Percentiles rank a stretch among this genome's conserved stretches.
Evolutionary conservation across 2,888 invertebrate species (phyloP).

Genomic region (Criorhina ranunculi): DNA sequence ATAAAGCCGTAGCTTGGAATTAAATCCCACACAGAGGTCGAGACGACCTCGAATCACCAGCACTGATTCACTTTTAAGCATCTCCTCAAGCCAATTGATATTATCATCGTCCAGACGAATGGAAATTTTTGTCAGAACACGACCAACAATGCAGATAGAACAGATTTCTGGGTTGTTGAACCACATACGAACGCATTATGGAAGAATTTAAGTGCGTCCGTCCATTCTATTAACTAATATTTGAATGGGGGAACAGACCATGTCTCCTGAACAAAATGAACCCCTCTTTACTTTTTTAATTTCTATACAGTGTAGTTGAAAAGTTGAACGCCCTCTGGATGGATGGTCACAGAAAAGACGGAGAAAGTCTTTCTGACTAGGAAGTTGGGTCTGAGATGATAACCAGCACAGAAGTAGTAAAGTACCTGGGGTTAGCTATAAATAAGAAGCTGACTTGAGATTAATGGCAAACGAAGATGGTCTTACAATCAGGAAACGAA

Average conservation of each 20-base stretch:
- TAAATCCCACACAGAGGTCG: slow-evolving; percentile 9
- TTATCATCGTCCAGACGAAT: slow-evolving; percentile 55
- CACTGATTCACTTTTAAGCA: slow-evolving; percentile 16
- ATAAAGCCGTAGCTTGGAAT: background rate
- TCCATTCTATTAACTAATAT: slow-evolving; percentile 50
- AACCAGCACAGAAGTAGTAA: no score
- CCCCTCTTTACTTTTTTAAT: slow-evolving; percentile 30
- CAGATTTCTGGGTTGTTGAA: slow-evolving; percentile 63
- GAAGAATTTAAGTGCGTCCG: slow-evolving; percentile 63
- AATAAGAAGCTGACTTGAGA: no score
- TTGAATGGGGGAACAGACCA: slow-evolving; percentile 44
- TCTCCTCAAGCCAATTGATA: slow-evolving; percentile 35
- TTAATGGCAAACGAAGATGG: no score
- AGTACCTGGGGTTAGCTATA: no score
- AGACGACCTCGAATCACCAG: slow-evolving; percentile 50
- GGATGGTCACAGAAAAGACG: no score
- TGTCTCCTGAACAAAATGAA: slow-evolving; percentile 27
- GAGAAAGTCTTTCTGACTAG: no score
- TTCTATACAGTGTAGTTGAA: slow-evolving; percentile 18
- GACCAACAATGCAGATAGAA: slow-evolving; percentile 51
- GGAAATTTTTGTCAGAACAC: slow-evolving; percentile 51
- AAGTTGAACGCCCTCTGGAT: background rate
- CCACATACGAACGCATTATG: slow-evolving; percentile 43
- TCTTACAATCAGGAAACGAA: no score
- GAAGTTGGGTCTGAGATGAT: no score